These are phyloP conservation scores for Macroramphosus scolopax DNA, from an alignment of 2,797 vertebrate species.

Conservation along the genomic window DNA sequence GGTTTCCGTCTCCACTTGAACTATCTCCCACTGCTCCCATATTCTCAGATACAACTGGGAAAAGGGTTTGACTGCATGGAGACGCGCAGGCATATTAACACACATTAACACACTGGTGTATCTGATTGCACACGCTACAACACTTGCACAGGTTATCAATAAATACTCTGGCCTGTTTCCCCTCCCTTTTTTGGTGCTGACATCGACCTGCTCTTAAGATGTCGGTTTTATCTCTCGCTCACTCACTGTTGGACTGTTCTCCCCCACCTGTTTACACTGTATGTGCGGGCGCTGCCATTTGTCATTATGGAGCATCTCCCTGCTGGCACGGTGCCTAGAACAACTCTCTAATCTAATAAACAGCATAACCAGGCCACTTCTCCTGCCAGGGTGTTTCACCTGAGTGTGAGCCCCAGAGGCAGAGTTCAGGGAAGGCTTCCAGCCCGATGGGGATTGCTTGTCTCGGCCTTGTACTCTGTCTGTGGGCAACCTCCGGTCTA, in stretches of 20 bases:
- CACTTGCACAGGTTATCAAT: slow-evolving; percentile 31
- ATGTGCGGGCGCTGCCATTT: slow-evolving; percentile 33
- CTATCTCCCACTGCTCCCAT: slow-evolving; percentile 20
- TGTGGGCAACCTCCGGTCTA: too few species aligned
- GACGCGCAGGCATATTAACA: background rate
- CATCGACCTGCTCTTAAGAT: slow-evolving; percentile 8
- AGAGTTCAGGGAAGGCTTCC: slow-evolving; percentile 25
- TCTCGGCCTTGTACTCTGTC: too few species aligned
- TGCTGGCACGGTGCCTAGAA: slow-evolving; percentile 37
- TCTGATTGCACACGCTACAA: slow-evolving; percentile 15
- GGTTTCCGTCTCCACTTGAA: slow-evolving; percentile 31
- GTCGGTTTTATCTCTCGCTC: slow-evolving; percentile 23
- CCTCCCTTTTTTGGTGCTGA: slow-evolving; percentile 2
- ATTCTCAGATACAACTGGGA: slow-evolving; percentile 19
- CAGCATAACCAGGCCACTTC: slow-evolving; percentile 38
- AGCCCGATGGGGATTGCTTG: slow-evolving; percentile 15
- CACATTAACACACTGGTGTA: slow-evolving; percentile 12
- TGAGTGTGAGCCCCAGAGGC: slow-evolving; percentile 35
- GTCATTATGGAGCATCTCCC: slow-evolving; percentile 39
- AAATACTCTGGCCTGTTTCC: slow-evolving; percentile 17
- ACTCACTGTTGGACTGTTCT: slow-evolving; percentile 8
- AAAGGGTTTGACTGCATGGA: slow-evolving; percentile 9
- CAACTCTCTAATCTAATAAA: slow-evolving; percentile 59
- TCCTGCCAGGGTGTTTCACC: slow-evolving; percentile 27
- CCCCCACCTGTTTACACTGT: slow-evolving; percentile 25